Evolutionary conservation across 2,797 vertebrate genomes (phyloP).

Genomic region (Smutsia temminckii): DNA sequence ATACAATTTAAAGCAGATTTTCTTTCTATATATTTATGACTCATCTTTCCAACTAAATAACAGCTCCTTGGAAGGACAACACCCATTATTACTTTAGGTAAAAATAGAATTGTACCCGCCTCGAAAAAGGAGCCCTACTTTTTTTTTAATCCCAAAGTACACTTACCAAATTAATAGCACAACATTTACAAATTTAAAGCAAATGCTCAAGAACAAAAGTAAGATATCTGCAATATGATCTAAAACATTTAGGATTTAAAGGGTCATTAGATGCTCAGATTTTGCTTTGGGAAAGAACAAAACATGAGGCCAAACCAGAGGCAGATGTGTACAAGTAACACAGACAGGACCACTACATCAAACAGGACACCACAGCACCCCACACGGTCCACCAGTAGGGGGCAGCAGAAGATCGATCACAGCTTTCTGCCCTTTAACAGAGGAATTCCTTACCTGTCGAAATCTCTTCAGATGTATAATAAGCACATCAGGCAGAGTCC

Average conservation of each 20-base stretch:
- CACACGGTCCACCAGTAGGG: background rate
- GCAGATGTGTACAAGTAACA: background rate
- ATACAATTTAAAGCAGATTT: background rate
- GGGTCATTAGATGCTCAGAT: background rate
- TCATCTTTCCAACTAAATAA: background rate
- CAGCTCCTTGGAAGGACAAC: background rate
- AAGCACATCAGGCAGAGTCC: slow-evolving; percentile 98
- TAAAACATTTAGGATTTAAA: background rate
- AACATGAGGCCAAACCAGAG: background rate
- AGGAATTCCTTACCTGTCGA: slow-evolving; percentile 90
- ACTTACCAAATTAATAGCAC: background rate
- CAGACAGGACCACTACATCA: background rate
- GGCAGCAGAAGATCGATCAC: background rate
- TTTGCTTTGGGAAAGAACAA: background rate
- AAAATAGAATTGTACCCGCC: background rate
- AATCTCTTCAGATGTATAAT: slow-evolving; percentile 98
- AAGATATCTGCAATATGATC: background rate
- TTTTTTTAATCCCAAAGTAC: background rate
- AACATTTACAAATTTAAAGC: slow-evolving; percentile 17
- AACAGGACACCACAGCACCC: background rate
- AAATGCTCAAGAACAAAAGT: slow-evolving; percentile 40
- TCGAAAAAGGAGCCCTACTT: background rate
- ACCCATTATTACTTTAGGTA: background rate
- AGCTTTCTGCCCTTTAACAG: background rate
- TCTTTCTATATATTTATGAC: background rate